These are phyloP conservation scores for Hydrolagus affinis DNA, from an alignment of 2,113 vertebrate genomes.

Conservation along the genomic window DNA sequence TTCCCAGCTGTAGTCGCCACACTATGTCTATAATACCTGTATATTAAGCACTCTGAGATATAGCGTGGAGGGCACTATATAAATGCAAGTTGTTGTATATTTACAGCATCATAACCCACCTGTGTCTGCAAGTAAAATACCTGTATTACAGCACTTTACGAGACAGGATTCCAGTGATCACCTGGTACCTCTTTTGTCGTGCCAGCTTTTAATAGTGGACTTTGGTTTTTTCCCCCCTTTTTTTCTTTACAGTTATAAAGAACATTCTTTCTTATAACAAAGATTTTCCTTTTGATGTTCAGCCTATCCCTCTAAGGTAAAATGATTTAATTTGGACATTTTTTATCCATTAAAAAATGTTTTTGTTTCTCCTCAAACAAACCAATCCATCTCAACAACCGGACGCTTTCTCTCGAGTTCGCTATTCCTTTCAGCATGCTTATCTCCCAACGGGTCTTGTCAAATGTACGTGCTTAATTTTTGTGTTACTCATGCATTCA, in stretches of 20 bases:
- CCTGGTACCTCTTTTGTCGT: no score
- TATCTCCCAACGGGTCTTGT: background rate
- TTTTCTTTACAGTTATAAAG: conserved; percentile 70
- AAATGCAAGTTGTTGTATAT: no score
- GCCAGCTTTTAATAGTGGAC: conserved; percentile 26
- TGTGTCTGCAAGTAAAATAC: no score
- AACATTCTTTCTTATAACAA: conserved; percentile 92
- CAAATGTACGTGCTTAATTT: background rate
- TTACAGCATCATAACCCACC: no score
- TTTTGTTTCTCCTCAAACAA: background rate
- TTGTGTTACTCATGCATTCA: conserved; percentile 17
- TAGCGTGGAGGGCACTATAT: no score
- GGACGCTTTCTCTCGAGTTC: conserved; percentile 11
- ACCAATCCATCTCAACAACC: conserved; percentile 8
- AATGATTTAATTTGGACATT: conserved; percentile 32
- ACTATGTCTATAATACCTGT: no score
- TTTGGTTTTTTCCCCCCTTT: conserved; percentile 32
- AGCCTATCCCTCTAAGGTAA: conserved; percentile 92
- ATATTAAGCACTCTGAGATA: no score
- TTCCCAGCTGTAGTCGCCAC: no score
- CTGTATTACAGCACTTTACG: no score
- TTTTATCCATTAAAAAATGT: conserved; percentile 26
- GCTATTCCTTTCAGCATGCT: background rate
- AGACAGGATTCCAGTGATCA: no score
- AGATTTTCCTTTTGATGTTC: conserved; percentile 93